Evolutionary conservation across 2,888 invertebrate species (phyloP).

Genomic region (Conops quadrifasciatus): DNA sequence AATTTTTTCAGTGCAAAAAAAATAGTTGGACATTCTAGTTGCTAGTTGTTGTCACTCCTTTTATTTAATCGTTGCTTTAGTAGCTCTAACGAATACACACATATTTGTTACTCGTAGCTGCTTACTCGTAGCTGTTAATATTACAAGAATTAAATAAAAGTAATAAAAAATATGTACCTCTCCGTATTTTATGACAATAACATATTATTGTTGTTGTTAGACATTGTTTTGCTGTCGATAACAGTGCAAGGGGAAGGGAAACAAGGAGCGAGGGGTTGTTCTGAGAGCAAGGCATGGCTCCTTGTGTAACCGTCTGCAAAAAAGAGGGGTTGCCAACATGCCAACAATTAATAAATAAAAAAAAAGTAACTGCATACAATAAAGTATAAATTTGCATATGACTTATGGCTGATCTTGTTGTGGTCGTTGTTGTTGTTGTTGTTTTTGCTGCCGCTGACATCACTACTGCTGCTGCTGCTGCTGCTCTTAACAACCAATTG

Average conservation of each 20-base stretch:
- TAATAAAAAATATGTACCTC: too few species aligned
- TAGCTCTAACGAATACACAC: too few species aligned
- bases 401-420: not conserved
- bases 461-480: not conserved
- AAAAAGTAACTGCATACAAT: constrained; percentile 3
- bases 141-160: too few species aligned
- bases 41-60: not conserved
- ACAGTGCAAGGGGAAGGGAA: too few species aligned
- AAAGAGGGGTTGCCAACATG: constrained; percentile 10
- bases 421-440: not conserved
- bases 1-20: not conserved
- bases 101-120: too few species aligned
- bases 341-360: not conserved
- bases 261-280: too few species aligned
- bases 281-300: too few species aligned
- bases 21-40: not conserved
- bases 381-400: constrained; percentile 1
- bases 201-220: too few species aligned
- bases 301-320: not conserved
- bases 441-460: not conserved
- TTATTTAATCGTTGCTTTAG: not conserved
- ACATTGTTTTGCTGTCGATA: too few species aligned
- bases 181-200: too few species aligned
- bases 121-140: too few species aligned
- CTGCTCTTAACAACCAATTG: constrained; percentile 20